A percentile compares a stretch with the other conserved stretches of the same genome.
Conservation (phyloP, 2,797 vertebrate genomes). For the Tragelaphus eurycerus region DNA sequence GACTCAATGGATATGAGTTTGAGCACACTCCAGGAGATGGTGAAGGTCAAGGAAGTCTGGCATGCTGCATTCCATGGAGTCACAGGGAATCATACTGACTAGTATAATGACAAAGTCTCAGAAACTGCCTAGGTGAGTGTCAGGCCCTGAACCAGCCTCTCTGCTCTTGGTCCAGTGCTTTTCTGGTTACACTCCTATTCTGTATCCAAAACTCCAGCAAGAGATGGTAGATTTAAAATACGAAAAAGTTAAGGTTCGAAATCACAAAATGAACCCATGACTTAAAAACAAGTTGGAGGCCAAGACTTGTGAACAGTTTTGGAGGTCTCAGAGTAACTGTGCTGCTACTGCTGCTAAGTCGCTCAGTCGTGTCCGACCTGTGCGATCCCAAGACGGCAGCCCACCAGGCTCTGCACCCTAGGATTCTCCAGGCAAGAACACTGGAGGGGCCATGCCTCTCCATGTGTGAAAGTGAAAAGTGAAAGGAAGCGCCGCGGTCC, state of each 20-base stretch:
- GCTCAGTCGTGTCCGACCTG: too few species aligned
- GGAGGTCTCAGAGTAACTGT: not conserved
- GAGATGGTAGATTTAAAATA: not conserved
- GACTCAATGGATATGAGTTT: not conserved
- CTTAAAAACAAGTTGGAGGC: not conserved
- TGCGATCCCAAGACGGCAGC: too few species aligned
- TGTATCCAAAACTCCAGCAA: too few species aligned
- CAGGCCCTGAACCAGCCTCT: not conserved
- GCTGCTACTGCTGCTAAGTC: too few species aligned
- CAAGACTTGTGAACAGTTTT: not conserved
- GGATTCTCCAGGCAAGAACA: too few species aligned
- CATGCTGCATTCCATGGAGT: not conserved
- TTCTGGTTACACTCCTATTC: not conserved
- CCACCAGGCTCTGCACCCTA: too few species aligned
- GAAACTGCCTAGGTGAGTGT: not conserved
- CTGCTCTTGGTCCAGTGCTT: not conserved
- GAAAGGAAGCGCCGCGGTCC: too few species aligned
- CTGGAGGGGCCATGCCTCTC: too few species aligned
- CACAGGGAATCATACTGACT: not conserved
- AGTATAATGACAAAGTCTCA: not conserved
- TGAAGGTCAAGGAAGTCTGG: not conserved
- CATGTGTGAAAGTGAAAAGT: too few species aligned
- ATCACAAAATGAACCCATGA: not conserved
- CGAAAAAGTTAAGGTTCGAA: not conserved
- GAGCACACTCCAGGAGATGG: not conserved